Evolutionary conservation across 2,797 vertebrate genomes (phyloP), one percentile per base, ranked within the genome.

Genomic region (Ctenopoma multispine): DNA sequence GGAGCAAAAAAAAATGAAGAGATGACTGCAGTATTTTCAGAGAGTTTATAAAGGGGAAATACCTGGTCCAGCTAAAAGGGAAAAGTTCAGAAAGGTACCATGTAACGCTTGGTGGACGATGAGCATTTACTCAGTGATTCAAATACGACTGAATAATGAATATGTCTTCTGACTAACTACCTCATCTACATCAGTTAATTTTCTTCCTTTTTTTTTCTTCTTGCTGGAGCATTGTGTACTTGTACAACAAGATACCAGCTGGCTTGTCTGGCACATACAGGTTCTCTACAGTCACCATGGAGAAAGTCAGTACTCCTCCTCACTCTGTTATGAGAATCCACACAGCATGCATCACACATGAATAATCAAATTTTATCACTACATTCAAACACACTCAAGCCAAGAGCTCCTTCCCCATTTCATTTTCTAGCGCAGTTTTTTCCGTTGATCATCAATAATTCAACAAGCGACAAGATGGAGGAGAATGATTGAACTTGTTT

Each of bases 371-470:
- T 84, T 84, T 86, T 78, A 74, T 78, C 85, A 79, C 75, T 57
- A 59, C 75, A 79, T 77, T 86, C 77, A 85, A 82, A 84, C 81
- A 79, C 72, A 76, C 84, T 74, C 24, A 7, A 81, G 78, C 64
- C 41, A 61, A 15, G 43, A 36, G 65, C 69, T 58, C 48, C 63
- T 60, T 72, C 65, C 68, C 59, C 40, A 15, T 83, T 87, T 86
- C 34, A 58, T 87, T 85, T 83, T 77, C 72, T 50, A 70, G 69
- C 64, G 75, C 61, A 57, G 59, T 81, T 82, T 79, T 56, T 66
- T 76, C 48, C n/a, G 34, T 77, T 76, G 63, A 82, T 92, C 85
- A 89, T 92, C 85, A 89, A 92, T 89, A 89, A 88, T 89, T 87
- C 84, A 90, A 84, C 74, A 72, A 76, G 77, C 79, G 47, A 87